Conservation (phyloP, 2,113 vertebrate genomes). For the Promerops cafer region DNA sequence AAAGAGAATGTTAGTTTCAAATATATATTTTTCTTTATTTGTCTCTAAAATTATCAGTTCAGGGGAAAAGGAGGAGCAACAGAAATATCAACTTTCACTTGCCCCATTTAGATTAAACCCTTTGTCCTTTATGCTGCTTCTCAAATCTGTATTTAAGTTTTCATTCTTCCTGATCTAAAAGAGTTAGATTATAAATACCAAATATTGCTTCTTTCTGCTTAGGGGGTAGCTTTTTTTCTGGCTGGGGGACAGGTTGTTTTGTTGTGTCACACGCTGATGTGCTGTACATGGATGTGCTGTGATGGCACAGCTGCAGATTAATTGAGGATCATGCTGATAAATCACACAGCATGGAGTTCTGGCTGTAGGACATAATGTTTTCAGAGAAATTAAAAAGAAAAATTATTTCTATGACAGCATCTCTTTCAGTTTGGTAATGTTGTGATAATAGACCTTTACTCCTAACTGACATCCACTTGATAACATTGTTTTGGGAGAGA, state of each 20-base stretch:
- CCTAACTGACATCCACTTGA: constrained; percentile 15
- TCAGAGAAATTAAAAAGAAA: constrained; percentile 39
- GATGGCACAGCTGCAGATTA: constrained; percentile 39
- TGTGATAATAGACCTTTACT: constrained; percentile 22
- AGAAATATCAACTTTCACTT: not conserved
- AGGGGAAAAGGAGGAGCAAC: not conserved
- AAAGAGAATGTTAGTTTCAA: not conserved
- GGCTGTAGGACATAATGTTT: constrained; percentile 17
- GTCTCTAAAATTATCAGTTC: not conserved
- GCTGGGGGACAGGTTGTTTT: not conserved
- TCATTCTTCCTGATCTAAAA: not conserved
- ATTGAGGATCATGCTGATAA: constrained; percentile 33
- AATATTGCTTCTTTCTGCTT: not conserved
- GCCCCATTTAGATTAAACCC: not conserved
- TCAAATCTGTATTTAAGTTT: not conserved
- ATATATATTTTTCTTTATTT: not conserved
- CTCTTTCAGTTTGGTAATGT: not conserved
- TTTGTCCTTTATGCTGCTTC: not conserved
- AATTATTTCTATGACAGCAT: not conserved
- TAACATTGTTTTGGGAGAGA: not conserved
- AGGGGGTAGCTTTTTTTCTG: not conserved
- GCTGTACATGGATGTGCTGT: not conserved
- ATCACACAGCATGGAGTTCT: constrained; percentile 2
- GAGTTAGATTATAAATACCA: not conserved
- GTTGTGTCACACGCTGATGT: not conserved